These are phyloP conservation scores for Phyllostomus discolor DNA, from an alignment of 2,113 vertebrate genomes.

Conservation along the genomic window DNA sequence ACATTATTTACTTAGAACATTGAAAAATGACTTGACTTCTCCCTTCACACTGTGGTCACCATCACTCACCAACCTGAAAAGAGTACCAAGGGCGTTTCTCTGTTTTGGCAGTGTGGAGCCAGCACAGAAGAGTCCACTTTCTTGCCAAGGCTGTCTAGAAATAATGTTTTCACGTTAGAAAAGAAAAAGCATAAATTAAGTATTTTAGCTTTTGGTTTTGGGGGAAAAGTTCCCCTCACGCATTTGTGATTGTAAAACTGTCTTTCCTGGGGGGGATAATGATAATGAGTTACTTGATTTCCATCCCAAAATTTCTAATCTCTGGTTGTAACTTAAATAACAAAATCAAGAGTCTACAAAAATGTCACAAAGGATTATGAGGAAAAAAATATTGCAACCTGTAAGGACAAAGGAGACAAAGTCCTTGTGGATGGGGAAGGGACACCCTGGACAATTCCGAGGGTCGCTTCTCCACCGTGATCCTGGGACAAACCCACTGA, in stretches of 20 bases:
- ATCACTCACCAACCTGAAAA: not conserved
- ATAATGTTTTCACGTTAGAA: not conserved
- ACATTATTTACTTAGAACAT: not conserved
- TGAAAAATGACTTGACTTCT: not conserved
- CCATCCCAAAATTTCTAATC: not conserved
- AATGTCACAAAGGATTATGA: not conserved
- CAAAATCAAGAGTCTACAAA: constrained; percentile 21
- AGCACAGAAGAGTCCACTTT: not conserved
- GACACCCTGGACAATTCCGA: too few species aligned
- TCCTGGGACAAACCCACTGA: not conserved
- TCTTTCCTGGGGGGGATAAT: not conserved
- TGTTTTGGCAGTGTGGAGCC: not conserved
- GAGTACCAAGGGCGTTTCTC: not conserved
- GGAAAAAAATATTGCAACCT: not conserved
- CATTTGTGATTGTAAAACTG: not conserved
- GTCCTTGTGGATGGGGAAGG: not conserved
- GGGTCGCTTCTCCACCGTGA: not conserved
- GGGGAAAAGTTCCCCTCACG: not conserved
- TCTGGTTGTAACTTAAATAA: constrained; percentile 7
- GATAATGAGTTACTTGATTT: not conserved
- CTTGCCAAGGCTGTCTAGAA: not conserved
- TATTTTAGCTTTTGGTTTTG: not conserved
- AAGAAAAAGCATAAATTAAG: not conserved
- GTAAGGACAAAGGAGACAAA: not conserved
- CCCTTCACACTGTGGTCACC: not conserved